phyloP scores from a whole-genome alignment of 2,888 invertebrate species.

The Brachyopa scutellaris region DNA sequence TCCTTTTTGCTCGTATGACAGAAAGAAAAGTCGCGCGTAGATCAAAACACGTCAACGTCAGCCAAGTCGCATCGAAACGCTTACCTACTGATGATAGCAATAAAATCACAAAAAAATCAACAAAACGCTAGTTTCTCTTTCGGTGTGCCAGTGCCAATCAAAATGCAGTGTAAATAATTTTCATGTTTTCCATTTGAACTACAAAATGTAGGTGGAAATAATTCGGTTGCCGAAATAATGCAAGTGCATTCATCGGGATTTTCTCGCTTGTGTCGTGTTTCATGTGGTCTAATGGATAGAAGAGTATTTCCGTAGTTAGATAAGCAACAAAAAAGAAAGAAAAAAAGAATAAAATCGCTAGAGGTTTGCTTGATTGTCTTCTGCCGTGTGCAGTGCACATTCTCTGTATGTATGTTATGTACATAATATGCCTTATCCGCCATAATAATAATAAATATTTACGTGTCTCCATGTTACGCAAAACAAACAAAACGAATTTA shows the following conservation, averaged over 20 bases:
- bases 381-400: conserved; percentile 27
- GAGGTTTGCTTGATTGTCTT: conserved; percentile 27
- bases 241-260: conserved; percentile 56
- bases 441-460: conserved; percentile 32
- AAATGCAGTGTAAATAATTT: conserved; percentile 37
- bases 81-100: conserved; percentile 21
- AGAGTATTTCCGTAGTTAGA: conserved; percentile 60
- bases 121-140: conserved; percentile 2
- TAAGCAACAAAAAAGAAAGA: conserved; percentile 51
- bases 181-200: conserved; percentile 41
- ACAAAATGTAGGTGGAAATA: conserved; percentile 54
- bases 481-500: conserved; percentile 35
- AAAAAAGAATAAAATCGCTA: conserved; percentile 16
- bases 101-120: conserved; percentile 8
- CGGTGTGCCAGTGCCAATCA: conserved; percentile 21
- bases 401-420: conserved; percentile 18
- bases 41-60: conserved; percentile 35
- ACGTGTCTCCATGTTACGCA: conserved; percentile 48
- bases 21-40: conserved; percentile 73
- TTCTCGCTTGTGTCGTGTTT: conserved; percentile 34
- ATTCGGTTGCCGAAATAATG: conserved; percentile 19
- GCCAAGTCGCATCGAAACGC: conserved; percentile 16
- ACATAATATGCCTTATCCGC: conserved; percentile 13
- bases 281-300: conserved; percentile 51
- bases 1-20: conserved; percentile 66